These are phyloP conservation scores for Orientallactaga bullata DNA, from an alignment of 2,113 vertebrate genomes.

Conservation along the genomic window DNA sequence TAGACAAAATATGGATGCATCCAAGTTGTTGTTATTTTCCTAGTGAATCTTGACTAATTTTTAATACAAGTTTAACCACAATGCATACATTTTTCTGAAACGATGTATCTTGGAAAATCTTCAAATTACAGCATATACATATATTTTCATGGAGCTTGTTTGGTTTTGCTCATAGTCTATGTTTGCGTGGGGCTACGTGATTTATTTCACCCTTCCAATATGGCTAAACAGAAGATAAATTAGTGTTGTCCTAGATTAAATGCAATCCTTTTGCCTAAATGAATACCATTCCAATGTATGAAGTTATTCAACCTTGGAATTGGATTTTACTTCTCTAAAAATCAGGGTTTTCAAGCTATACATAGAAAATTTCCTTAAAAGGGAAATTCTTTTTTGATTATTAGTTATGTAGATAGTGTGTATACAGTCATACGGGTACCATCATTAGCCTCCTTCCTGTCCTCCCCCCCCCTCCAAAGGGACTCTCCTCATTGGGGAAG, in stretches of 20 bases:
- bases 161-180: neutral
- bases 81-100: neutral
- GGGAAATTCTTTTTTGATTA: constrained; percentile 59
- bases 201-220: neutral
- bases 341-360: neutral
- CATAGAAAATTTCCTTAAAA: constrained; percentile 61
- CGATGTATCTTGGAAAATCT: neutral
- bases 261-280: constrained; percentile 36
- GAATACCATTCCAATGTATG: neutral
- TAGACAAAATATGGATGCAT: neutral
- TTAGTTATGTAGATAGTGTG: no score
- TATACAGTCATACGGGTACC: no score
- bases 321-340: constrained; percentile 4
- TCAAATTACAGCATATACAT: neutral
- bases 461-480: no score
- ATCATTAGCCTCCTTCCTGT: no score
- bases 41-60: constrained; percentile 38
- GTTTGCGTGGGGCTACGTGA: neutral
- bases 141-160: neutral
- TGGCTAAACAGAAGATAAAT: neutral
- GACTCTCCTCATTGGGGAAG: no score
- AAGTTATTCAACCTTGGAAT: constrained; percentile 39
- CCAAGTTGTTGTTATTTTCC: neutral
- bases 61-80: neutral
- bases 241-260: neutral